Conservation (phyloP, 1,140 invertebrate species). For the Melipona quadrifasciata region DNA sequence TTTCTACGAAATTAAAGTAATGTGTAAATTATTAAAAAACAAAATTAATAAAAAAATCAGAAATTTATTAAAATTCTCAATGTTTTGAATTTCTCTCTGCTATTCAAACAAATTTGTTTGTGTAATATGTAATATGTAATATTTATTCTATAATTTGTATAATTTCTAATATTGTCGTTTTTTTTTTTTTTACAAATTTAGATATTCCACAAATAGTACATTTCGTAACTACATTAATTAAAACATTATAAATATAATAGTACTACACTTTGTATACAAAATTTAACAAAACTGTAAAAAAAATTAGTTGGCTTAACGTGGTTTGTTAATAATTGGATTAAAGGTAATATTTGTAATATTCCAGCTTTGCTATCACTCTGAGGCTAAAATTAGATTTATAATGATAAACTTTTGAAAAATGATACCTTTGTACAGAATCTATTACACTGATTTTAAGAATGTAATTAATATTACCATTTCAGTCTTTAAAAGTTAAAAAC, state of each 20-base stretch:
- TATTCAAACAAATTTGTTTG: neutral
- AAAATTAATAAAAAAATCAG: neutral
- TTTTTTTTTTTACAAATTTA: neutral
- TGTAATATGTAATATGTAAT: neutral
- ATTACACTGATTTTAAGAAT: neutral
- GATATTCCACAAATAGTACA: neutral
- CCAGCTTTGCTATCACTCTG: neutral
- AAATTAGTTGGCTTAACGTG: neutral
- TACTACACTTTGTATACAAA: neutral
- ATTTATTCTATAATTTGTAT: neutral
- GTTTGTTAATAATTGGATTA: neutral
- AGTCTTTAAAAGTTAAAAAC: conserved; percentile 1
- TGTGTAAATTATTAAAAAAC: neutral
- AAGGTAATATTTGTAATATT: neutral
- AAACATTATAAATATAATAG: neutral
- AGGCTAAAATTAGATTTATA: neutral
- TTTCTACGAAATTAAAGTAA: neutral
- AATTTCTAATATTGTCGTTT: neutral
- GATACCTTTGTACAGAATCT: neutral
- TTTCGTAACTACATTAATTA: no score
- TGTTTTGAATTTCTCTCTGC: neutral
- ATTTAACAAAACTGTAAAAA: neutral
- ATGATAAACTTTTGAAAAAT: neutral
- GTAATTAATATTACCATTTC: neutral
- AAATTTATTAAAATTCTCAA: neutral